Conservation (phyloP, 2,797 vertebrate species). For the Anguilla megastoma region DNA sequence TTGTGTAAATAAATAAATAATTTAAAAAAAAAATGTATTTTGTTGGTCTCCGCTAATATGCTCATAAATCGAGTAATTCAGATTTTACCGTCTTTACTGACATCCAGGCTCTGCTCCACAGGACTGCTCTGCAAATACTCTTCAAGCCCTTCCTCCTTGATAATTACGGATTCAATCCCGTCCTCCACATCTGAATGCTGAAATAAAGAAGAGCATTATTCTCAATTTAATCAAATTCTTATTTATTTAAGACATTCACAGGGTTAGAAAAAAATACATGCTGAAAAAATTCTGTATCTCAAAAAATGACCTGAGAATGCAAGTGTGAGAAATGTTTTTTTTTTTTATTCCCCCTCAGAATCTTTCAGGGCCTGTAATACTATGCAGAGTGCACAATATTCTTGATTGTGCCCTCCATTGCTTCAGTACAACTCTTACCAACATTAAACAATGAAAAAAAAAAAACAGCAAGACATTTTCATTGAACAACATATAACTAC, state of each 20-base stretch:
- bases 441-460: background rate
- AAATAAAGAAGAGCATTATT: constrained; percentile 21
- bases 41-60: background rate
- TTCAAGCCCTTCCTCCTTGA: constrained; percentile 60
- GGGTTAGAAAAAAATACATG: background rate
- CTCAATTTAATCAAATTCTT: background rate
- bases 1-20: too few relatives aligned
- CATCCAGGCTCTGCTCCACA: constrained; percentile 30
- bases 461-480: background rate
- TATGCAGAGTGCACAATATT: background rate
- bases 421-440: background rate
- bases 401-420: background rate
- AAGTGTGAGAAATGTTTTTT: background rate
- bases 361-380: background rate
- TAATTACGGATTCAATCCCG: constrained; percentile 45
- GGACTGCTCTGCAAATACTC: constrained; percentile 37
- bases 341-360: too few relatives aligned
- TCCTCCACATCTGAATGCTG: constrained; percentile 49
- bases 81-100: constrained; percentile 29
- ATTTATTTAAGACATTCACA: background rate
- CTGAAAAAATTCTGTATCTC: background rate
- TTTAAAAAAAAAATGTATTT: too few relatives aligned
- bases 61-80: background rate
- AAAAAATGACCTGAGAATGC: background rate
- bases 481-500: background rate